Percentiles rank a stretch among this genome's conserved stretches.
Conservation (phyloP, 2,797 vertebrate species). For the Hafferia zeledoni region DNA sequence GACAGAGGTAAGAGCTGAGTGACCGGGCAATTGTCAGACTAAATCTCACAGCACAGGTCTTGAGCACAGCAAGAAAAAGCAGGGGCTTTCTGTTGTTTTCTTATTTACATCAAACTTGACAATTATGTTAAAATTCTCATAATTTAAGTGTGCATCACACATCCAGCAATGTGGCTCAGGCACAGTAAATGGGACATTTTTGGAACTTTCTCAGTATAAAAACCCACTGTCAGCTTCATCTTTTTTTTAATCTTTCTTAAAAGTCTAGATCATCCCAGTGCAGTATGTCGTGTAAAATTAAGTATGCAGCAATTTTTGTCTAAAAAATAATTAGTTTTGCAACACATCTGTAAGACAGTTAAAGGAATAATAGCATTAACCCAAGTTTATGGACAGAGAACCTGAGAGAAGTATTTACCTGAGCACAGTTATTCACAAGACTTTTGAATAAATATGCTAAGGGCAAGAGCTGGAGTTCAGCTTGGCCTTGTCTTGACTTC, state of each 20-base stretch:
- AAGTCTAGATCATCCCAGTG: neutral
- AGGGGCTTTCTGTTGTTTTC: neutral
- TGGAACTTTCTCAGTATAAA: neutral
- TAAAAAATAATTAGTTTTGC: neutral
- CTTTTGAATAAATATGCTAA: neutral
- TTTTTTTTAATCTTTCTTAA: neutral
- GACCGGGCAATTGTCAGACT: neutral
- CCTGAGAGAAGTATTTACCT: neutral
- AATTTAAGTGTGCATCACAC: neutral
- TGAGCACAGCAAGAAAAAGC: neutral
- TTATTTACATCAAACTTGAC: neutral
- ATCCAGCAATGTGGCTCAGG: neutral
- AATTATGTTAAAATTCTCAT: neutral
- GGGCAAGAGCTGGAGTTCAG: neutral
- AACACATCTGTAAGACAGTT: neutral
- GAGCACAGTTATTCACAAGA: neutral
- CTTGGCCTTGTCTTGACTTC: neutral
- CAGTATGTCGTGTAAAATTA: neutral
- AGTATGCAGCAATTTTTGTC: neutral
- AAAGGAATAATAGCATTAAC: neutral
- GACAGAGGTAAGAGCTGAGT: neutral
- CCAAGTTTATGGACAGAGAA: neutral
- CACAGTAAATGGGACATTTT: neutral
- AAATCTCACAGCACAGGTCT: neutral
- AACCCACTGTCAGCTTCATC: neutral